These are phyloP conservation scores for Cercopithecus petaurista DNA, from an alignment of 2,797 vertebrate genomes.

Conservation along the genomic window DNA sequence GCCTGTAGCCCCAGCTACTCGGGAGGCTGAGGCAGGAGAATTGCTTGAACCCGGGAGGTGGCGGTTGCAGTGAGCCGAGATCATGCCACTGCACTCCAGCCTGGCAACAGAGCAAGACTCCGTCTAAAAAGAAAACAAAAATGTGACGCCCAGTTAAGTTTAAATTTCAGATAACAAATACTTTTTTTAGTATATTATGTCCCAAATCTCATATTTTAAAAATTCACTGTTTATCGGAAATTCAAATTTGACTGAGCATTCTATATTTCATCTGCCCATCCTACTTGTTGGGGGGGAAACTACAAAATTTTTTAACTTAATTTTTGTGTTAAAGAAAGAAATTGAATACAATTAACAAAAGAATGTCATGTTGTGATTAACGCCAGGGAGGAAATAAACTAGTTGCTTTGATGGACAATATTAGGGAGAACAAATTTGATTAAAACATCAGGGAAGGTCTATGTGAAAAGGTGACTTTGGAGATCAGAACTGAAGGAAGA, in stretches of 20 bases:
- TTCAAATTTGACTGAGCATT: not conserved
- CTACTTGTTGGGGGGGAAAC: not conserved
- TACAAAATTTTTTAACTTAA: not conserved
- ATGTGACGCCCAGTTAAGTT: not conserved
- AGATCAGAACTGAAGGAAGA: not conserved
- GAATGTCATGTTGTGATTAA: not conserved
- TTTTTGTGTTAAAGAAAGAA: not conserved
- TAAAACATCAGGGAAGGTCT: not conserved
- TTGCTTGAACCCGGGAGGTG: no score
- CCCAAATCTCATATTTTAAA: not conserved
- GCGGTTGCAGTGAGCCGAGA: no score
- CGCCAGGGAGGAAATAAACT: not conserved
- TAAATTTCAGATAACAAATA: not conserved
- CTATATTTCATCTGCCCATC: not conserved
- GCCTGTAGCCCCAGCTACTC: no score
- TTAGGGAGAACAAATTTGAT: not conserved
- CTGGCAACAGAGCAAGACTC: no score
- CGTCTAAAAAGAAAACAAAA: no score
- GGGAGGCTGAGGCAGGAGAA: no score
- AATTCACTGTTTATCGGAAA: not conserved
- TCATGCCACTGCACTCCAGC: no score
- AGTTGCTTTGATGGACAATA: not conserved
- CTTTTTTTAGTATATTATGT: not conserved
- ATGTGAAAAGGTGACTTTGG: not conserved
- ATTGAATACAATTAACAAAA: not conserved